Evolutionary conservation across 2,113 vertebrate species (phyloP), one percentile per base, ranked within the genome.

Genomic region (Neotragus moschatus): DNA sequence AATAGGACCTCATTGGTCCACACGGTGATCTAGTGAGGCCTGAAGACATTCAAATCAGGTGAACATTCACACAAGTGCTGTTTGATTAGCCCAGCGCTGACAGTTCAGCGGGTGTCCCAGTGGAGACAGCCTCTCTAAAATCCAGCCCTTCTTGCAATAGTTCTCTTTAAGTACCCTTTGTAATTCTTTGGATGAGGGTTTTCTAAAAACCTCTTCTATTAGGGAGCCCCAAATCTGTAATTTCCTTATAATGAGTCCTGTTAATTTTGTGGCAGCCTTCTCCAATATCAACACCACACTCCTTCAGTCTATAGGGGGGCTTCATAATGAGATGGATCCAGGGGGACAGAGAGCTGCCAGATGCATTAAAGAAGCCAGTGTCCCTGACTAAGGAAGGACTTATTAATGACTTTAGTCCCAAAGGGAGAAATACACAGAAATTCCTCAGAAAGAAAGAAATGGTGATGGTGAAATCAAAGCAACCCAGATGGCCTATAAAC

Each of bases 401-500:
- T 98, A 96, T 88, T 98, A 97, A 98, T 97, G 98, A 96, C 84
- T 82, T 89, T 56, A 97, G 92, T 98, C 84, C 92, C 36, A 1
- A 66, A 98, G 96, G 96, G 98, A 97, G 86, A 95, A 58, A 95
- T 84, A 90, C 84, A 94, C 80, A 92, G 82, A 94, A 95, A 94
- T 91, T 96, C 96, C 95, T 98, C 95, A 97, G 97, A 96, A 97
- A 96, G 91, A 97, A 98, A 90, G 96, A 96, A 97, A 97, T 51
- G 47, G 95, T 30, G 55, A 49, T 88, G 73, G 96, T 92, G 96
- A 98, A 97, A 98, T 97, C 3, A 47, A 98, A 98, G 96, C 15
- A 80, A 98, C 97, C 97, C 98, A 98, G 97, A 97, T 98, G 99
- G 98, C 92, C 98, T 94, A 98, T 98, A 98, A 98, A 97, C 98